These are phyloP conservation scores for Hirtodrosophila trivittata DNA, from an alignment of 2,888 invertebrate genomes.

Conservation along the genomic window DNA sequence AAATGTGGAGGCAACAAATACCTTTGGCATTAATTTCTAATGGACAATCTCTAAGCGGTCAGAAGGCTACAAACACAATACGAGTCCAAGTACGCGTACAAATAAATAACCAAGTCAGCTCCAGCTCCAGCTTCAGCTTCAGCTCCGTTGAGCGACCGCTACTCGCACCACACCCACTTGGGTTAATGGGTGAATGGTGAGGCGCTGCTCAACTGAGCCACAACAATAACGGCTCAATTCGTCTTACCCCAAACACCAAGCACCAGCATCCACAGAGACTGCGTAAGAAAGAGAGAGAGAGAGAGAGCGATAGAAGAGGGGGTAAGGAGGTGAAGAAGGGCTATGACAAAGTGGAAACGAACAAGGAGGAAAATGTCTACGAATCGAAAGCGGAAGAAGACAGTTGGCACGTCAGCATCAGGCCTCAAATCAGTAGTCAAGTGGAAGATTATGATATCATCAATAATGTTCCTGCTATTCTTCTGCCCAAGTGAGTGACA, in stretches of 20 bases:
- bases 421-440: constrained; percentile 79
- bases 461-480: constrained; percentile 81
- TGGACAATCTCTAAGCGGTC: constrained; percentile 44
- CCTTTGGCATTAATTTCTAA: constrained; percentile 48
- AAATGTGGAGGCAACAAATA: constrained; percentile 37
- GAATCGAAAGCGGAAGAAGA: constrained; percentile 73
- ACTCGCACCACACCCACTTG: constrained; percentile 26
- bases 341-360: constrained; percentile 41
- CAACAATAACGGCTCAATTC: constrained; percentile 59
- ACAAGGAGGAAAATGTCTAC: constrained; percentile 57
- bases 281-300: neutral
- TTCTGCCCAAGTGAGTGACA: constrained; percentile 82
- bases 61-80: constrained; percentile 29
- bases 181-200: constrained; percentile 31
- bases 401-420: constrained; percentile 68
- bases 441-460: constrained; percentile 83
- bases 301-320: neutral
- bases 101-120: constrained; percentile 57
- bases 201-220: constrained; percentile 37
- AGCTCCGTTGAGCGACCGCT: constrained; percentile 25
- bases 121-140: too few species aligned
- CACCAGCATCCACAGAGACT: too few species aligned
- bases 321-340: constrained; percentile 6
- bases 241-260: too few species aligned
- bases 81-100: too few species aligned